These are phyloP conservation scores for Cassiopea xamachana DNA, from an alignment of 30 jellyfish, hydroid and myxozoan species.

Conservation along the genomic window DNA sequence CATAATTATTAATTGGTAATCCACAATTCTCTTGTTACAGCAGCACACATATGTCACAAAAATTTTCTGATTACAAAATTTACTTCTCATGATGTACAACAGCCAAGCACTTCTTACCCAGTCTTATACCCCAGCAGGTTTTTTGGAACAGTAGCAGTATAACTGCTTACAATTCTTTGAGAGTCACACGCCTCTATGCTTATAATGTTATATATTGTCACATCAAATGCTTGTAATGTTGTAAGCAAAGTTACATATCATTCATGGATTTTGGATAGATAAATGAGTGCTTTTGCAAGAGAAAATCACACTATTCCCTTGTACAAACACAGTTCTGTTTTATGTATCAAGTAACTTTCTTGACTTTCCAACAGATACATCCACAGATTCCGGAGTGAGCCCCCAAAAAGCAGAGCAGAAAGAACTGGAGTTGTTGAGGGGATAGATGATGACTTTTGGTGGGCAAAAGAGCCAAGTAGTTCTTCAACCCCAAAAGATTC, in stretches of 20 bases:
- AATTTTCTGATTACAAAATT: neutral
- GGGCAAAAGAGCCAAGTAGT: conserved; percentile 55
- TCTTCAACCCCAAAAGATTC: conserved; percentile 81
- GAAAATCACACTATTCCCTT: too few relatives aligned
- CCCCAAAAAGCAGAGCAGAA: conserved; percentile 69
- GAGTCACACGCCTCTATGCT: neutral
- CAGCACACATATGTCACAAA: neutral
- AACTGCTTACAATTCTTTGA: neutral
- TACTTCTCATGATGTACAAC: neutral
- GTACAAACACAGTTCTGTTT: neutral
- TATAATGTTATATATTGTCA: too few relatives aligned
- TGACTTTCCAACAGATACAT: conserved; percentile 38
- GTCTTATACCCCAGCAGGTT: too few relatives aligned
- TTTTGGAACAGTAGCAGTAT: too few relatives aligned
- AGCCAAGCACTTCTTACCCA: neutral
- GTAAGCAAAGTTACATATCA: too few relatives aligned
- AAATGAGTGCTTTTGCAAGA: too few relatives aligned
- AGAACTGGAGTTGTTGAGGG: neutral
- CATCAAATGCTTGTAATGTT: too few relatives aligned
- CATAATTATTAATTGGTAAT: too few relatives aligned
- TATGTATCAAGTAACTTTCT: neutral
- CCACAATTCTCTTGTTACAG: neutral
- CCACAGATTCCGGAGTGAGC: conserved; percentile 71
- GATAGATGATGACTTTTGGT: conserved; percentile 70
- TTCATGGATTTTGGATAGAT: too few relatives aligned